Conservation (phyloP, 2,113 vertebrate species). For the Cairina moschata region DNA sequence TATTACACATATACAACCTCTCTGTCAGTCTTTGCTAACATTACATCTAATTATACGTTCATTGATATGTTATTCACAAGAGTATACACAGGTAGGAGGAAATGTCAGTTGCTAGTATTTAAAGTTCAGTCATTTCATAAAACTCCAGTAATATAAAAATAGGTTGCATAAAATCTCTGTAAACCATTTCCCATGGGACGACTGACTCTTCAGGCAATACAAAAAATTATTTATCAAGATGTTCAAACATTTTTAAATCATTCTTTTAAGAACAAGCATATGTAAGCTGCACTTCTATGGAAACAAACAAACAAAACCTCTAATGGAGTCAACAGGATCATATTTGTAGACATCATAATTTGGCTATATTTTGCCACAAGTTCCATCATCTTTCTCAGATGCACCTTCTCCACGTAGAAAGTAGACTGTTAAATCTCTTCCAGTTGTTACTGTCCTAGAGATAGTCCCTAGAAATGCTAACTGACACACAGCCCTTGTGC, state of each 20-base stretch:
- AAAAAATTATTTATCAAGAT: conserved; percentile 36
- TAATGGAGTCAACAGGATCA: not conserved
- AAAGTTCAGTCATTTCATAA: conserved; percentile 54
- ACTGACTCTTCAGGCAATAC: not conserved
- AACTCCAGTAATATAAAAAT: conserved; percentile 36
- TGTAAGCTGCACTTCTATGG: not conserved
- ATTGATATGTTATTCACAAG: conserved; percentile 24
- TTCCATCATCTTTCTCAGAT: conserved; percentile 49
- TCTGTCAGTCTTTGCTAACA: conserved; percentile 35
- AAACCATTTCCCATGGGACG: conserved; percentile 26
- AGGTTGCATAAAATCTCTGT: conserved; percentile 28
- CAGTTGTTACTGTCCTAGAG: conserved; percentile 40
- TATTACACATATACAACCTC: not conserved
- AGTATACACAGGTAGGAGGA: conserved; percentile 31
- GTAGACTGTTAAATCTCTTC: conserved; percentile 61
- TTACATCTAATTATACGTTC: conserved; percentile 39
- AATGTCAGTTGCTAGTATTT: conserved; percentile 57
- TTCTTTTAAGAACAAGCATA: conserved; percentile 1
- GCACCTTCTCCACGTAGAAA: conserved; percentile 49
- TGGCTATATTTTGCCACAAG: conserved; percentile 26
- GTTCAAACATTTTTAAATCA: conserved; percentile 1
- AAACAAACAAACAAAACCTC: not conserved
- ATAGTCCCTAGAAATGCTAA: conserved; percentile 56
- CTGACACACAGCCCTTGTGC: conserved; percentile 29
- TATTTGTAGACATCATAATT: conserved; percentile 44